Conservation (phyloP, 1,140 invertebrate species). For the Eurosta solidaginis region DNA sequence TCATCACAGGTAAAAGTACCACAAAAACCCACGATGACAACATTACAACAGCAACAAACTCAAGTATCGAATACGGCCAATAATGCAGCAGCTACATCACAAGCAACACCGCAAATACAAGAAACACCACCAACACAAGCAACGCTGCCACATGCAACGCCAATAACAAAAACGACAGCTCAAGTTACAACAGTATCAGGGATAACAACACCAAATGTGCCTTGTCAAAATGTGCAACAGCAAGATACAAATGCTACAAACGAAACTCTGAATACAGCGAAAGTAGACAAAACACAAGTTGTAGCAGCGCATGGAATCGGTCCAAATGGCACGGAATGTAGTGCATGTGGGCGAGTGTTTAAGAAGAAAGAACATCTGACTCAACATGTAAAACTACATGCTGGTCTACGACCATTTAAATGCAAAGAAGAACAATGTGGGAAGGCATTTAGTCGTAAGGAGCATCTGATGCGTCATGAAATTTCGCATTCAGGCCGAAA, state of each 20-base stretch:
- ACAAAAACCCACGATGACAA: slow-evolving; percentile 34
- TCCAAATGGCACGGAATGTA: slow-evolving; percentile 36
- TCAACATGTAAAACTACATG: slow-evolving; percentile 74
- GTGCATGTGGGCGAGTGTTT: slow-evolving; percentile 72
- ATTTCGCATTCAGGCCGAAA: slow-evolving; percentile 77
- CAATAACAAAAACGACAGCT: neutral
- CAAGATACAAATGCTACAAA: neutral
- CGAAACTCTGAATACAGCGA: neutral
- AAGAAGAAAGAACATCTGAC: slow-evolving; percentile 75
- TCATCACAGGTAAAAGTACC: neutral
- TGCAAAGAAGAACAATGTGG: slow-evolving; percentile 67
- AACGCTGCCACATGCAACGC: slow-evolving; percentile 3
- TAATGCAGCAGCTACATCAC: neutral
- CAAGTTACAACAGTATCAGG: neutral
- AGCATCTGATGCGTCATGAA: slow-evolving; percentile 72
- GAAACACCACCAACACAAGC: slow-evolving; percentile 6
- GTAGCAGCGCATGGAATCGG: neutral
- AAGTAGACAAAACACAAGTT: neutral
- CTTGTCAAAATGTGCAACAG: neutral
- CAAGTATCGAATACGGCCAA: neutral
- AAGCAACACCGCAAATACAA: neutral
- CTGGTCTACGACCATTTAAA: slow-evolving; percentile 68
- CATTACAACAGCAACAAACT: neutral
- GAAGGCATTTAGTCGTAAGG: slow-evolving; percentile 75
- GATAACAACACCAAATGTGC: neutral